Evolutionary conservation across 1,140 invertebrate species (phyloP), one percentile per base, ranked within the genome.

Genomic region (Pachyrhynchus sulphureomaculatus): DNA sequence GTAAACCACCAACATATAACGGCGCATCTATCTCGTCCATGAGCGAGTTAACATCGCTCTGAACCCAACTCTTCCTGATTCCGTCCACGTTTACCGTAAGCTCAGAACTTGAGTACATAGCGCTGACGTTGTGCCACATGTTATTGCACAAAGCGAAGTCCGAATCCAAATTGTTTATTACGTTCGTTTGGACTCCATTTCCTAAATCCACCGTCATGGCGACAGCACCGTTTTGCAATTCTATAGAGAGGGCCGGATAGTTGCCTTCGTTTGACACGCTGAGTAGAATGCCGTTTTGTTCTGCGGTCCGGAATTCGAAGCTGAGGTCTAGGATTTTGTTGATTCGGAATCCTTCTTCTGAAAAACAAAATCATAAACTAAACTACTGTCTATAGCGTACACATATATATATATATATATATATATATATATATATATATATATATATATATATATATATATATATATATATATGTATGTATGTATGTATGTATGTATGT

Each of bases 1-100:
- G 90, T 70, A 94, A 73, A 39, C 93, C 93, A 36, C 91, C 93
- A 68, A 96, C 88, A 66, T 90, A 93, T 0, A 95, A 77, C 17
- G 90, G 85, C 63, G 83, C 83, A 49, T 81, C 77, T 4, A 81
- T 83, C 29, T 75, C 75, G 0, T 78, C 77, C 24, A 77, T 76
- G 9, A 77, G 58, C 33, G 74, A 71, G 37, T 64, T 67, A 68
- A 58, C 59, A 15, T 70, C 65, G 15, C 62, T 68, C 32, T 68
- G 66, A 3, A 71, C 67, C 74, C 74, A 76, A 53, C 65, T 73
- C 52, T 72, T 73, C 66, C 76, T 74, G 3, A 81, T 80, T 23
- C 81, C 82, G 75, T 95, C 92, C 0, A 95, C 85, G 61, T 85
- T 82, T 1, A 95, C 74, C 0, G 84, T 83, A 0, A 93, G 74